A percentile compares a stretch with the other conserved stretches of the same genome.
These are phyloP conservation scores for Galeopsomyia nigrocyanea DNA, from an alignment of 2,888 invertebrate species.

Conservation along the genomic window DNA sequence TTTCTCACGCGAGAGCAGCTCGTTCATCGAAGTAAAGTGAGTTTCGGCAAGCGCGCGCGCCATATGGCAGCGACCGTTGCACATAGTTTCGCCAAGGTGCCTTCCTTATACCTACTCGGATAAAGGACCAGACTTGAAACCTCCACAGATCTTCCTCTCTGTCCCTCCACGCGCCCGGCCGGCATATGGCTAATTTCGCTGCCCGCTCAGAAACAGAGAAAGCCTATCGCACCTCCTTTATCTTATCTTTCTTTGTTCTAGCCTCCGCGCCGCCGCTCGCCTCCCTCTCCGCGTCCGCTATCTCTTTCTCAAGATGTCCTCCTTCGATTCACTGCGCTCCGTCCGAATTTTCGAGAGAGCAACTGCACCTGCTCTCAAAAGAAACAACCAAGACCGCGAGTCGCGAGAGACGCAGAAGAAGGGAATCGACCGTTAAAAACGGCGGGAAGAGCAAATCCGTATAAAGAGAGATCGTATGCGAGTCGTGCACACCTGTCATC, in stretches of 20 bases:
- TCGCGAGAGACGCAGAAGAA: slow-evolving; percentile 27
- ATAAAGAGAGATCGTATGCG: neutral
- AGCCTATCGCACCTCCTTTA: no score
- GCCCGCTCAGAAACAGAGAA: no score
- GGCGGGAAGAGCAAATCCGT: neutral
- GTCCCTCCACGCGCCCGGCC: neutral
- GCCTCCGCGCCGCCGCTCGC: no score
- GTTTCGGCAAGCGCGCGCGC: slow-evolving; percentile 13
- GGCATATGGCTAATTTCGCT: slow-evolving; percentile 9
- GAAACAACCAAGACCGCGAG: neutral
- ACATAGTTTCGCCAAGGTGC: slow-evolving; percentile 1
- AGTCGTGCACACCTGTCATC: slow-evolving; percentile 52
- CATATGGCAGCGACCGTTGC: slow-evolving; percentile 38
- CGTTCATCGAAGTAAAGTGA: no score
- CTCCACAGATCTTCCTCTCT: neutral
- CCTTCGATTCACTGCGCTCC: no score
- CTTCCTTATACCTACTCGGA: neutral
- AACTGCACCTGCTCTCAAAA: slow-evolving; percentile 35
- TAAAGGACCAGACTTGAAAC: neutral
- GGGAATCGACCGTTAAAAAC: slow-evolving; percentile 7
- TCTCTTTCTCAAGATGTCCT: no score
- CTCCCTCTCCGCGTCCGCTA: no score
- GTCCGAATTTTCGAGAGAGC: no score
- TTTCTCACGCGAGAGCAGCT: no score
- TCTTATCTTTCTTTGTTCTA: no score